Evolutionary conservation across 2,113 vertebrate species (phyloP).

Genomic region (Steatornis caripensis): DNA sequence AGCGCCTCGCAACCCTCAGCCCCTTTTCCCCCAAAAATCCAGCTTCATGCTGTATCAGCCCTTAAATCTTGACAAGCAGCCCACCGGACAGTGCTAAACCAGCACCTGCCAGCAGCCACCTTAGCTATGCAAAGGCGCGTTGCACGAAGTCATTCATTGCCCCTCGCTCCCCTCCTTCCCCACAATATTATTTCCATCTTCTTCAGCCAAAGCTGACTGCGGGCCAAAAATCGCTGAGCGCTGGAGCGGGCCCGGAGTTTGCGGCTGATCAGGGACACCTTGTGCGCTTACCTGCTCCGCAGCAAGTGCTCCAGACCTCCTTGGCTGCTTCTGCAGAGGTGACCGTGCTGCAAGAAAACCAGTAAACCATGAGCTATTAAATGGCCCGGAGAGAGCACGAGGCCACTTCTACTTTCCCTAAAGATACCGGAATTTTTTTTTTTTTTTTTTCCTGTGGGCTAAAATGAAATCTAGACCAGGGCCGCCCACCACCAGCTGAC

Average conservation of each 20-base stretch:
- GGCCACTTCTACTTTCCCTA: background rate
- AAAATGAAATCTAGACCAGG: background rate
- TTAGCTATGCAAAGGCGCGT: background rate
- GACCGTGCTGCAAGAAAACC: background rate
- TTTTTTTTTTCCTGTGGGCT: background rate
- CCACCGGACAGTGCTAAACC: background rate
- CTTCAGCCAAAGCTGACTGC: background rate
- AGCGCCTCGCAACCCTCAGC: background rate
- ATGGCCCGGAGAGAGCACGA: rapidly evolving
- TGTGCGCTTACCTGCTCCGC: background rate
- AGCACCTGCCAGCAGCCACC: background rate
- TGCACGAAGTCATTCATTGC: background rate
- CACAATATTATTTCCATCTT: background rate
- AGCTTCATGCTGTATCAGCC: background rate
- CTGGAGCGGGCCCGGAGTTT: background rate
- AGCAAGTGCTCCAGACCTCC: background rate
- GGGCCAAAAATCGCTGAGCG: background rate
- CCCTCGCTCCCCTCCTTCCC: background rate
- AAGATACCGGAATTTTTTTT: background rate
- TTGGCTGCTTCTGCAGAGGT: background rate
- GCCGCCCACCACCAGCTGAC: background rate
- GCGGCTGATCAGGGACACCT: background rate
- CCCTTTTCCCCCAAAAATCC: background rate
- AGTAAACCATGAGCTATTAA: background rate
- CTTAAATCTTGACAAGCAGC: background rate